phyloP scores from a whole-genome alignment of 2,113 vertebrate species.

The Cromileptes altivelis region DNA sequence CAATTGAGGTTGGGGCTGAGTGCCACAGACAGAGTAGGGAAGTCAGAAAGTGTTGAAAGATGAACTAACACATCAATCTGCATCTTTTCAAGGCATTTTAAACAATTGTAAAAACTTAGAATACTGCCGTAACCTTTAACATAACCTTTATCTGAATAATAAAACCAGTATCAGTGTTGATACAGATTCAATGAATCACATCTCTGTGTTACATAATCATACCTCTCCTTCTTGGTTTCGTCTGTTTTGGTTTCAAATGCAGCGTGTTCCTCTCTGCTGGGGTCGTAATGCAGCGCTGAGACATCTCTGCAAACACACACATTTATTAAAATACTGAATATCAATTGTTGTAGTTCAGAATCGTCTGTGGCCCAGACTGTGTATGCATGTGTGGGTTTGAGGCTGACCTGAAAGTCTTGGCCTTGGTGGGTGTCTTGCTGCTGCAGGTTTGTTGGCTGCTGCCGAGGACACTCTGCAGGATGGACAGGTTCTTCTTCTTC shows the following conservation, averaged over 20 bases:
- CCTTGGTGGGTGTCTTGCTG: constrained; percentile 74
- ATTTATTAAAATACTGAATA: background rate
- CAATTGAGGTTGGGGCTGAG: no score
- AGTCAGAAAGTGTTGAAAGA: no score
- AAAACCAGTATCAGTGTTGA: background rate
- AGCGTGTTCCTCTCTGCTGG: constrained; percentile 90
- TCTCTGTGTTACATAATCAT: background rate
- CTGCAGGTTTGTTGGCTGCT: constrained; percentile 70
- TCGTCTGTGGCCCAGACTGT: background rate
- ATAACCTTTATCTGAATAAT: background rate
- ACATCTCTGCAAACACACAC: constrained; percentile 86
- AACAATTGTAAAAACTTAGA: no score
- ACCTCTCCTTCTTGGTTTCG: constrained; percentile 88
- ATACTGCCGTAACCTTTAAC: no score
- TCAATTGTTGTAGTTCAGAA: background rate
- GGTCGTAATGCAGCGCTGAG: constrained; percentile 92
- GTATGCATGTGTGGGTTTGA: background rate
- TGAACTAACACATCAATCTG: no score
- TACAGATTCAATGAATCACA: background rate
- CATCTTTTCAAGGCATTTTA: no score
- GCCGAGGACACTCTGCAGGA: constrained; percentile 89
- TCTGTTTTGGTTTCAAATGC: constrained; percentile 89
- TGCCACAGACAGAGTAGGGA: no score
- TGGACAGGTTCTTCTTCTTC: constrained; percentile 90
- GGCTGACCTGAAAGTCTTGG: constrained; percentile 90